These are phyloP conservation scores for Sinocyclocheilus maitianheensis DNA, from an alignment of 2,113 vertebrate genomes.

Conservation along the genomic window DNA sequence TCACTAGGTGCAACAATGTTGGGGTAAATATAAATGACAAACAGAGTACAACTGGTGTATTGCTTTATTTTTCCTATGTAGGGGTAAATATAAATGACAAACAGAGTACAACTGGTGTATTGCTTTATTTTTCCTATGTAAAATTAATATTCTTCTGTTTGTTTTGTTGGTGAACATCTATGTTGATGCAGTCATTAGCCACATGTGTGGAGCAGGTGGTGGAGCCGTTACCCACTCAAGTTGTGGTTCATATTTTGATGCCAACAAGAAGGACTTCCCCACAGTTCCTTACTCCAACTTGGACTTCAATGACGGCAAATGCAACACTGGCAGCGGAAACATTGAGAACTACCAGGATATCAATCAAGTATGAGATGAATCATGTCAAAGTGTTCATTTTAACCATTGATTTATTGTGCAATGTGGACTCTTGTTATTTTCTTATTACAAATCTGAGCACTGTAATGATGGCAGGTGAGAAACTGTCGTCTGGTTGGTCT, in stretches of 20 bases:
- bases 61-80: constrained; percentile 64
- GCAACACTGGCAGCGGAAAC: constrained; percentile 78
- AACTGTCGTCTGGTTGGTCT: constrained; percentile 85
- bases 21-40: constrained; percentile 76
- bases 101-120: background rate
- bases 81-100: constrained; percentile 76
- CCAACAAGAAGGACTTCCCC: no score
- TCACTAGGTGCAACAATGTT: constrained; percentile 89
- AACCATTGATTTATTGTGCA: background rate
- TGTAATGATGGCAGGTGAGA: constrained; percentile 75
- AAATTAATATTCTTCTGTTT: background rate
- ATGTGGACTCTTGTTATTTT: background rate
- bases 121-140: no score
- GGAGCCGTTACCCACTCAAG: no score
- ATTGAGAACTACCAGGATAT: constrained; percentile 84
- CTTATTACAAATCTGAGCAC: background rate
- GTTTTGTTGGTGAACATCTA: constrained; percentile 85
- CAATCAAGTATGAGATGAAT: constrained; percentile 75
- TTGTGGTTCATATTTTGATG: no score
- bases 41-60: background rate
- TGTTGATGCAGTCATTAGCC: constrained; percentile 79
- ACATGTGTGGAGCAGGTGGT: no score
- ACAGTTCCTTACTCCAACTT: no score
- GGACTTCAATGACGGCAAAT: constrained; percentile 85
- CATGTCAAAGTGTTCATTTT: background rate